A percentile compares a stretch with the other conserved stretches of the same genome.
Evolutionary conservation across 2,888 invertebrate genomes (phyloP).

Genomic region (Priapulus caudatus): DNA sequence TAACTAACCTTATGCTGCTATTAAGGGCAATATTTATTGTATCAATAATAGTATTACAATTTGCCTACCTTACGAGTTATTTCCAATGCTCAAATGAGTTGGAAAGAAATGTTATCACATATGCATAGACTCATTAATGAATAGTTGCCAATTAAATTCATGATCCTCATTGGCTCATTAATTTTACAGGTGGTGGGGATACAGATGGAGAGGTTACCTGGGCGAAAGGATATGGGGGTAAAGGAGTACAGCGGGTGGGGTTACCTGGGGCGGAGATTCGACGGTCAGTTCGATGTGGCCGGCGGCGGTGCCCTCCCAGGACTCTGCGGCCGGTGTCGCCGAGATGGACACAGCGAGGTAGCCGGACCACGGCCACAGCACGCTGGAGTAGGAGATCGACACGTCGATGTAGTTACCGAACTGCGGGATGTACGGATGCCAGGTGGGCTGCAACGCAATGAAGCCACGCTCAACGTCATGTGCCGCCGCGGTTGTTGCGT

Average conservation of each 20-base stretch:
- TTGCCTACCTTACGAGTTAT: slow-evolving; percentile 22
- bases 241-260: neutral
- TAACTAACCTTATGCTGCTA: too few species aligned
- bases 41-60: too few species aligned
- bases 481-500: too few species aligned
- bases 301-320: slow-evolving; percentile 65
- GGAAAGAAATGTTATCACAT: neutral
- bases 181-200: too few species aligned
- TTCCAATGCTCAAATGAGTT: neutral
- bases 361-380: slow-evolving; percentile 94
- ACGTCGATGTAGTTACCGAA: slow-evolving; percentile 64
- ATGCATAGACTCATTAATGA: neutral
- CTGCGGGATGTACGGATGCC: slow-evolving; percentile 77
- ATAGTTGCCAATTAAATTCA: neutral
- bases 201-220: too few species aligned
- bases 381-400: slow-evolving; percentile 59
- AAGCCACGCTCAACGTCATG: too few species aligned
- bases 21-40: too few species aligned
- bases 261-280: slow-evolving; percentile 55
- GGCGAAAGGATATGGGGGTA: too few species aligned
- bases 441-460: too few species aligned
- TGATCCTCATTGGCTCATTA: too few species aligned
- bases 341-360: slow-evolving; percentile 72
- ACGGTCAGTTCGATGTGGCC: slow-evolving; percentile 68
- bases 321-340: slow-evolving; percentile 51